Conservation (phyloP, 2,113 vertebrate genomes). For the Psophia crepitans region DNA sequence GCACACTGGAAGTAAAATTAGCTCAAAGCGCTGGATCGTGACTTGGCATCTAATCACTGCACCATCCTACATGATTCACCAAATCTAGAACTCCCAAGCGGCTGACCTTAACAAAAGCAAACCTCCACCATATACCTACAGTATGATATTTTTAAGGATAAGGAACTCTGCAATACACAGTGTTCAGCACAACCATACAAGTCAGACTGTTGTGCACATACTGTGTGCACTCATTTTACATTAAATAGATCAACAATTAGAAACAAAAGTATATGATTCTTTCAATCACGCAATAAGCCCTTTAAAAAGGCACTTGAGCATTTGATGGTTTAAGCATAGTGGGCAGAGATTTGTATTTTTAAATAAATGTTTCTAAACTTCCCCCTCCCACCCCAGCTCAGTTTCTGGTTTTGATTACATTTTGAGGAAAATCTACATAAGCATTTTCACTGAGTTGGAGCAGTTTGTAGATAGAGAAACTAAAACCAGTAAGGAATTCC, state of each 20-base stretch:
- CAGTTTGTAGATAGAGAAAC: neutral
- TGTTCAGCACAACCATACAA: neutral
- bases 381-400: accelerated
- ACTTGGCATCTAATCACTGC: constrained; percentile 34
- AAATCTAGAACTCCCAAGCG: neutral
- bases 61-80: neutral
- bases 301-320: neutral
- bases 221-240: neutral
- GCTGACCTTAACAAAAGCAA: constrained; percentile 11
- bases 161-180: neutral
- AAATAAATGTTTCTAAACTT: neutral
- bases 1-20: constrained; percentile 51
- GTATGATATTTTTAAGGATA: neutral
- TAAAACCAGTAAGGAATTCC: neutral
- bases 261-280: neutral
- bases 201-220: neutral
- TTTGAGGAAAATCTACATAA: neutral
- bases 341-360: neutral
- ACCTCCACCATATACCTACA: neutral
- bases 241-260: neutral
- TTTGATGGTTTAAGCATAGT: neutral
- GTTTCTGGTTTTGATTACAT: neutral
- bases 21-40: constrained; percentile 36
- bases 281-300: neutral
- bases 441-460: neutral